phyloP scores from a whole-genome alignment of 2,113 vertebrate genomes.

The Spilogale gracilis region DNA sequence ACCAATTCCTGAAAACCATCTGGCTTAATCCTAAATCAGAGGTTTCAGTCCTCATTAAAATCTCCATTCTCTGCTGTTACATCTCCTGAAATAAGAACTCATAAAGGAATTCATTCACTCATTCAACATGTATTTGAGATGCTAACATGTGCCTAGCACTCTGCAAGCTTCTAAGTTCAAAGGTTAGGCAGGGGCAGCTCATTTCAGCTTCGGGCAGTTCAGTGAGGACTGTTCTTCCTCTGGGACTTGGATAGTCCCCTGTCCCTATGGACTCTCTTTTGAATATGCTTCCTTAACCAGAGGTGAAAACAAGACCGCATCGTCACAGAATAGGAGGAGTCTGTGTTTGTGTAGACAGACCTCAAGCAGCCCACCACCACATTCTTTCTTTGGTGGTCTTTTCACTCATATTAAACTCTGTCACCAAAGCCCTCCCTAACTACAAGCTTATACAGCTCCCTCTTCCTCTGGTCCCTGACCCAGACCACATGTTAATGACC shows the following conservation, averaged over 20 bases:
- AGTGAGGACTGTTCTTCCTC: neutral
- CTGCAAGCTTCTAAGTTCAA: neutral
- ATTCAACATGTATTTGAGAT: neutral
- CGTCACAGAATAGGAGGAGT: neutral
- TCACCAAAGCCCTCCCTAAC: neutral
- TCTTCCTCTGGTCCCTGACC: neutral
- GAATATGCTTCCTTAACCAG: conserved; percentile 22
- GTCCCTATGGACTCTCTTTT: neutral
- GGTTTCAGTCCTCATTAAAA: neutral
- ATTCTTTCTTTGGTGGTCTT: neutral
- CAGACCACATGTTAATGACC: neutral
- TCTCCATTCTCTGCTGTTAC: neutral
- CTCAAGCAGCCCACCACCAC: neutral
- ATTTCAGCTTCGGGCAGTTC: neutral
- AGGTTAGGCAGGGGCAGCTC: neutral
- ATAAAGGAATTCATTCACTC: neutral
- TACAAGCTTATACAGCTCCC: no score
- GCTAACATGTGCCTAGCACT: neutral
- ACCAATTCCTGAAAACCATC: conserved; percentile 6
- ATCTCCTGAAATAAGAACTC: neutral
- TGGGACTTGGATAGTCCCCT: neutral
- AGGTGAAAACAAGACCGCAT: neutral
- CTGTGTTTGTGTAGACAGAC: neutral
- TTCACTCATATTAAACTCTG: neutral
- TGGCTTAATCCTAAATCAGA: neutral